Base-by-base conservation (phyloP, 2,797 vertebrate species). In the Arrhamphus sclerolepis region DNA sequence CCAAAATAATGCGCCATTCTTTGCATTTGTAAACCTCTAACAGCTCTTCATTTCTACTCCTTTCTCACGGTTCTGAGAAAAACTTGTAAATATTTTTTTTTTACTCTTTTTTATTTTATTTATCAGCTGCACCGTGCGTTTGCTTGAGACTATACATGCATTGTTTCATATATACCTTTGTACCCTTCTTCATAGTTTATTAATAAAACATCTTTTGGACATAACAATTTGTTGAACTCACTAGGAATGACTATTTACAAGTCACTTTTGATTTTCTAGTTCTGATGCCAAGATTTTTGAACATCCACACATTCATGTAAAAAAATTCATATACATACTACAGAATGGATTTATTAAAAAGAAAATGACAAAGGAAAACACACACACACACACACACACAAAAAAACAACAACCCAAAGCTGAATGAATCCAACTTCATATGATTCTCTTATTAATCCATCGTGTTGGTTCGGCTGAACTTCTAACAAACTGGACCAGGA, bases 121-220 rank as follows among this genome's bases (percentile, higher is more conserved):
- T 58, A 48, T 87, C 80, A 72, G 92, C 90, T 89, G 85, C 90
- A 92, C 88, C 94, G 94, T 95, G 94, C 94, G 92, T 92, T 89
- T 90, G 91, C 91, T 92, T 89, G 89, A 92, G 88, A 91, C 87
- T 91, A 92, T 92, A 93, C 94, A 95, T 95, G 94, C 94, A 95
- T 91, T 90, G 89, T 89, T 89, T 87, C 87, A 78, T 89, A 86
- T 86, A 93, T 89, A 92, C 82, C 83, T 91, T 89, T 86, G 80
- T 84, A 89, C 64, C 89, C 82, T 85, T 84, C 74, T 2, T 86
- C 75, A 72, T 87, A 81, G 83, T 79, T 86, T 84, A 85, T 86
- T 87, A 84, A 87, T 92, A 90, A 92, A 93, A 92, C 82, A 82
- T 86, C 73, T 89, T 90, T 87, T 83, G 84, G 88, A 91, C 90